phyloP scores from a whole-genome alignment of 1,140 invertebrate species.

The Luehdorfia chinensis region DNA sequence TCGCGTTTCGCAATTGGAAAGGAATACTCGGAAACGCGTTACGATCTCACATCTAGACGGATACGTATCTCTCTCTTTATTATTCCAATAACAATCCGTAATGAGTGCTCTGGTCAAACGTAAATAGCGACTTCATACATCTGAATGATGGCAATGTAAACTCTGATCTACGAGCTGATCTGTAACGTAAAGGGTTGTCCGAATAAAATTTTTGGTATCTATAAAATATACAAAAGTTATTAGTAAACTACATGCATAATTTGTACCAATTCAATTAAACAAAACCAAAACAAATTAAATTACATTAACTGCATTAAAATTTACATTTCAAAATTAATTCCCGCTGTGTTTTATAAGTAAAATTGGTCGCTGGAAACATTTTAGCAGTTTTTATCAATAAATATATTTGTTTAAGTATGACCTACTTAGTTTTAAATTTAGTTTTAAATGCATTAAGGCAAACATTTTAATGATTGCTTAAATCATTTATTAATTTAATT shows the following conservation, averaged over 20 bases:
- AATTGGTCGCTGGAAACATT: too few species aligned
- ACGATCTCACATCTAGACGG: slow-evolving; percentile 59
- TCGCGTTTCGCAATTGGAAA: slow-evolving; percentile 63
- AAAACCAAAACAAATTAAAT: background rate
- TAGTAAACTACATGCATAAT: too few species aligned
- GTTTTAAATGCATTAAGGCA: too few species aligned
- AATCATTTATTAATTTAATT: too few species aligned
- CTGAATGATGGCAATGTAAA: slow-evolving; percentile 74
- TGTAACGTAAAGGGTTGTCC: slow-evolving; percentile 45
- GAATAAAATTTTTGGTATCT: background rate
- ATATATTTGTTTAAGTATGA: too few species aligned
- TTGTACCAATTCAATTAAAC: background rate
- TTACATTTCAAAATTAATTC: background rate
- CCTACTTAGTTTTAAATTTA: too few species aligned
- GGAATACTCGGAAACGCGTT: slow-evolving; percentile 57
- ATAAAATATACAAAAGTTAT: too few species aligned
- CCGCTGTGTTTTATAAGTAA: too few species aligned
- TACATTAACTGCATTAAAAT: background rate
- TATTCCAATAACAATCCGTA: slow-evolving; percentile 76
- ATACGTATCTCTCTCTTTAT: slow-evolving; percentile 66
- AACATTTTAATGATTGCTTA: too few species aligned
- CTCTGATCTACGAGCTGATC: slow-evolving; percentile 58
- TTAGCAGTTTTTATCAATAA: too few species aligned
- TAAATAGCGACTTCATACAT: slow-evolving; percentile 74
- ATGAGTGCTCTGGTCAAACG: slow-evolving; percentile 73